Percentiles rank a stretch among this genome's conserved stretches.
Conservation (phyloP, 1,140 invertebrate species). For the Cotesia vestalis region DNA sequence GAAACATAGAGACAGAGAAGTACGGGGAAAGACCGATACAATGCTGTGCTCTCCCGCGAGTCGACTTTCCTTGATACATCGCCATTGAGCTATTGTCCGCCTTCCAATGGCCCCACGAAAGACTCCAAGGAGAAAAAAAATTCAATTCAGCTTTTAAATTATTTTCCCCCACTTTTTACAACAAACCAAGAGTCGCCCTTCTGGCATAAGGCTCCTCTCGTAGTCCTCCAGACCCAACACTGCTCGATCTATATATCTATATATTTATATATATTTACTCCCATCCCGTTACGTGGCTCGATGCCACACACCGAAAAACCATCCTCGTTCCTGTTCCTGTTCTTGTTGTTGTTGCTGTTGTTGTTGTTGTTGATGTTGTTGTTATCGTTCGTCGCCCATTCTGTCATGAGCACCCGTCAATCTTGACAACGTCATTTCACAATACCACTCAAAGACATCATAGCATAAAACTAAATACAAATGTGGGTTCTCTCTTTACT, state of each 20-base stretch:
- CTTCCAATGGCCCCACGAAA: constrained; percentile 65
- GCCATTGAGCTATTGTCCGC: constrained; percentile 67
- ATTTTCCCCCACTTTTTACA: constrained; percentile 45
- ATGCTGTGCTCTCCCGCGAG: constrained; percentile 64
- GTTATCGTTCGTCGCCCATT: constrained; percentile 37
- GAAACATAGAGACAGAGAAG: constrained; percentile 45
- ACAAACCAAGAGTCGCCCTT: constrained; percentile 28
- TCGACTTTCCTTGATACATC: constrained; percentile 68
- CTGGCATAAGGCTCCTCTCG: constrained; percentile 27
- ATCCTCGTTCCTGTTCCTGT: neutral
- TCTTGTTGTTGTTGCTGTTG: constrained; percentile 5
- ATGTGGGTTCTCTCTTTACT: too few species aligned
- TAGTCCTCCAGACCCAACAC: neutral
- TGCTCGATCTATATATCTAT: constrained; percentile 12
- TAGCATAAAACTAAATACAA: too few species aligned
- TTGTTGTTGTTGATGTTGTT: constrained; percentile 28
- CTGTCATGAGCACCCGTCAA: constrained; percentile 28
- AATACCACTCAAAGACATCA: too few species aligned
- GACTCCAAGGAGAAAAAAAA: constrained; percentile 65
- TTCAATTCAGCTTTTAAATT: constrained; percentile 68
- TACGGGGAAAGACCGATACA: constrained; percentile 65
- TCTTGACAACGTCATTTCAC: constrained; percentile 10
- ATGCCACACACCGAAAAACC: constrained; percentile 27
- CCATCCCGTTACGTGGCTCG: constrained; percentile 6
- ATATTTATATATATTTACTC: constrained; percentile 16